Evolutionary conservation across 2,113 vertebrate species (phyloP).

Genomic region (Crocuta crocuta): DNA sequence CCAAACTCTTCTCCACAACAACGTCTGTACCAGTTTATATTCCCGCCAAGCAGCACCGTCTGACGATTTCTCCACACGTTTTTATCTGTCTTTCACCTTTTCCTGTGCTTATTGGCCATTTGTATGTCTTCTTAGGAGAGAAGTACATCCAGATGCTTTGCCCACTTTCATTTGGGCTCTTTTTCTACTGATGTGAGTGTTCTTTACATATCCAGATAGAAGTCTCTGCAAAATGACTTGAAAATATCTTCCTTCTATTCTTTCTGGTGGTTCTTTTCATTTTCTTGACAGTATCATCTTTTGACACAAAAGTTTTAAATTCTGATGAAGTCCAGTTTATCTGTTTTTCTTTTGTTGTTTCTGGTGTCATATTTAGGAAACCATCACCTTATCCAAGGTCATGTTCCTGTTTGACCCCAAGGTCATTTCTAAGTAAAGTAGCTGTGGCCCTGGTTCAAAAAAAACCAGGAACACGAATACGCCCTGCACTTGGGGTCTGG

Average conservation of each 20-base stretch:
- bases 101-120: no score
- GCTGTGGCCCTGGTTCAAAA: background rate
- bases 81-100: background rate
- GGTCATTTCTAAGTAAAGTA: background rate
- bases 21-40: background rate
- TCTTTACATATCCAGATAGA: background rate
- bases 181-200: background rate
- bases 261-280: background rate
- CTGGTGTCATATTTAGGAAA: background rate
- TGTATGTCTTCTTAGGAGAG: background rate
- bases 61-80: background rate
- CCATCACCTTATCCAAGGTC: background rate
- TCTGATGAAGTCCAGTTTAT: background rate
- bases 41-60: background rate
- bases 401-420: background rate
- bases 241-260: background rate
- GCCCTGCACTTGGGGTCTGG: background rate
- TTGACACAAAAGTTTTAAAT: background rate
- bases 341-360: background rate
- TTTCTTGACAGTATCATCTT: background rate
- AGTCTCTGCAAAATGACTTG: background rate
- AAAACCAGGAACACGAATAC: background rate
- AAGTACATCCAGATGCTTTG: background rate
- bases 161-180: background rate
- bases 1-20: background rate